phyloP scores from a whole-genome alignment of 2,797 vertebrate species.

The Dromococcyx pavoninus region DNA sequence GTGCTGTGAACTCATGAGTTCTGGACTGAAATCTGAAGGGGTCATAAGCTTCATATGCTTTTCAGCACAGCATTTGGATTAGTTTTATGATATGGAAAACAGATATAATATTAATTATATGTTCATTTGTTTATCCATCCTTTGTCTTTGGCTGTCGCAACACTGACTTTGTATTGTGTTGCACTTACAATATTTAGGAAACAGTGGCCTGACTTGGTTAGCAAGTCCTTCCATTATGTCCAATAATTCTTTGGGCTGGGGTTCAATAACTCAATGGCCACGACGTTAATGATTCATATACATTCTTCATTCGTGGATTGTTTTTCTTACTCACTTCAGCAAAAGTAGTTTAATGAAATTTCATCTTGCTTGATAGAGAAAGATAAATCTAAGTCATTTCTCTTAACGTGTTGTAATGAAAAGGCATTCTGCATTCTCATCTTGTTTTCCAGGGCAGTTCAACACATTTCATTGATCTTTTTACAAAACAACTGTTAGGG shows the following conservation, averaged over 20 bases:
- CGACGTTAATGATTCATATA: not conserved
- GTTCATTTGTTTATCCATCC: not conserved
- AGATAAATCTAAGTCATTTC: slow-evolving; percentile 5
- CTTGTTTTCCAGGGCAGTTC: not conserved
- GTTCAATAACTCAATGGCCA: not conserved
- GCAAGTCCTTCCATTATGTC: not conserved
- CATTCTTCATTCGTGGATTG: slow-evolving; percentile 3
- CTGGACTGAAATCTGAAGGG: not conserved
- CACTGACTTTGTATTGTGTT: not conserved
- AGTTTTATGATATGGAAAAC: not conserved
- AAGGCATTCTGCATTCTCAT: not conserved
- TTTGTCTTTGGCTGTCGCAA: not conserved
- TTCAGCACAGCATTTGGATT: not conserved
- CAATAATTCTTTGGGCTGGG: not conserved
- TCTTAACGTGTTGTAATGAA: not conserved
- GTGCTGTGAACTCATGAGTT: not conserved
- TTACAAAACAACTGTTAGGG: not conserved
- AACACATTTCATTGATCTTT: not conserved
- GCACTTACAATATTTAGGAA: not conserved
- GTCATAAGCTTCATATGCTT: not conserved
- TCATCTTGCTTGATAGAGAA: not conserved
- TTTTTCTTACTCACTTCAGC: slow-evolving; percentile 5
- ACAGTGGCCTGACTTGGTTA: not conserved
- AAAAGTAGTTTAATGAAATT: slow-evolving; percentile 26
- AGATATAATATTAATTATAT: not conserved